Percentiles rank a stretch among this genome's conserved stretches.
phyloP scores from a whole-genome alignment of 2,888 invertebrate genomes.

The Sinotaia quadrata region DNA sequence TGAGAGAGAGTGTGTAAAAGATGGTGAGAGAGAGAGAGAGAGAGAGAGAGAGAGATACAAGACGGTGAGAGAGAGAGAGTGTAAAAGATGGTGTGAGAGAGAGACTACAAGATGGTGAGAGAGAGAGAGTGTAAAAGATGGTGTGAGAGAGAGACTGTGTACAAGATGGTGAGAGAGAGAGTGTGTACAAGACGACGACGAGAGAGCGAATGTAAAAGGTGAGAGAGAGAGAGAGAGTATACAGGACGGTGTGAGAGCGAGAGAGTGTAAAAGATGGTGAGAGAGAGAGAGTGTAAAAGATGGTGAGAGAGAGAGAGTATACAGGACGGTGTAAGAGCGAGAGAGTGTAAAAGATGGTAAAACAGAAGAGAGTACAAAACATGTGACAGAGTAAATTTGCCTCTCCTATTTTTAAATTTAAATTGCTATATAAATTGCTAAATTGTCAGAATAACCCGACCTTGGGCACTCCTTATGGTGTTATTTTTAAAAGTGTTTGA shows the following conservation, averaged over 20 bases:
- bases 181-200: background rate
- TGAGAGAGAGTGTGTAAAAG: background rate
- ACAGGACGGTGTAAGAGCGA: background rate
- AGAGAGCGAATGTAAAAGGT: background rate
- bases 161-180: background rate
- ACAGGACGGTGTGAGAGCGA: background rate
- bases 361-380: background rate
- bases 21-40: background rate
- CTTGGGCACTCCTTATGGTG: too few relatives aligned
- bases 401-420: too few relatives aligned
- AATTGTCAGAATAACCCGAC: too few relatives aligned
- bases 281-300: background rate
- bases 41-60: constrained; percentile 5
- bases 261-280: background rate
- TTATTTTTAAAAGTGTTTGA: too few relatives aligned
- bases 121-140: background rate
- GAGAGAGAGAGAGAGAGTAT: constrained; percentile 5
- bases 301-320: background rate
- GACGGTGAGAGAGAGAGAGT: background rate
- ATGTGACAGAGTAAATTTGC: background rate
- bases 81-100: background rate
- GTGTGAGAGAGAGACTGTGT: background rate
- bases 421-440: too few relatives aligned
- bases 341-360: background rate
- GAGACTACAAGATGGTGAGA: background rate